Percentiles rank a stretch among this genome's conserved stretches.
phyloP scores from a whole-genome alignment of 1,140 invertebrate genomes.

The Heliconius eleuchia region DNA sequence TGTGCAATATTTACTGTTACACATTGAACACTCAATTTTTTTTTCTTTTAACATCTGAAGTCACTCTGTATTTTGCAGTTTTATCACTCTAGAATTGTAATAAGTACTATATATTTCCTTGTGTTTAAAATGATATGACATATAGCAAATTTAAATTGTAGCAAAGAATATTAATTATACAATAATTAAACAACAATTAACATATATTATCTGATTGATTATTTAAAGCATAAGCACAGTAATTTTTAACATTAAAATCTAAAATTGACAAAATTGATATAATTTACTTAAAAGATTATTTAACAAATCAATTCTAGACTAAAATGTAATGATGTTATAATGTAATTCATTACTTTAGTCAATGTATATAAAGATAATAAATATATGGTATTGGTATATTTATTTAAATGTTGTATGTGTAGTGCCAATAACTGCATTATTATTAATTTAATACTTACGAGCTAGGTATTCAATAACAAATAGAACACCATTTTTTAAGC shows the following conservation, averaged over 20 bases:
- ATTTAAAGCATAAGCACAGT: conserved; percentile 59
- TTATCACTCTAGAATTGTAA: conserved; percentile 62
- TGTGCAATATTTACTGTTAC: conserved; percentile 61
- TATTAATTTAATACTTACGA: conserved; percentile 77
- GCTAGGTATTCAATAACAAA: conserved; percentile 83
- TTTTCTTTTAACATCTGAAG: conserved; percentile 53
- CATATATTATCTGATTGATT: conserved; percentile 27
- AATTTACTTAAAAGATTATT: conserved; percentile 74
- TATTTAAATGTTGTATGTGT: conserved; percentile 47
- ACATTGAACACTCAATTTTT: conserved; percentile 64
- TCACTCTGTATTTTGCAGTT: conserved; percentile 63
- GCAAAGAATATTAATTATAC: conserved; percentile 37
- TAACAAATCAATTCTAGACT: conserved; percentile 62
- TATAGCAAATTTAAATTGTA: conserved; percentile 29
- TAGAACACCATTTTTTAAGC: conserved; percentile 82
- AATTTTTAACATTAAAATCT: conserved; percentile 74
- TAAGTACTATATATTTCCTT: conserved; percentile 29
- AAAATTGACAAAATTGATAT: conserved; percentile 81
- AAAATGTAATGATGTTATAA: conserved; percentile 50
- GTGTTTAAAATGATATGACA: conserved; percentile 25
- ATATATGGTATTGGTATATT: background rate
- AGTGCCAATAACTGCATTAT: conserved; percentile 82
- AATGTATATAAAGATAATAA: background rate
- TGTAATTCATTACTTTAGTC: conserved; percentile 19
- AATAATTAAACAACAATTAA: conserved; percentile 20